Evolutionary conservation across 1,140 invertebrate genomes (phyloP).

Genomic region (Geopemphigus sp.): DNA sequence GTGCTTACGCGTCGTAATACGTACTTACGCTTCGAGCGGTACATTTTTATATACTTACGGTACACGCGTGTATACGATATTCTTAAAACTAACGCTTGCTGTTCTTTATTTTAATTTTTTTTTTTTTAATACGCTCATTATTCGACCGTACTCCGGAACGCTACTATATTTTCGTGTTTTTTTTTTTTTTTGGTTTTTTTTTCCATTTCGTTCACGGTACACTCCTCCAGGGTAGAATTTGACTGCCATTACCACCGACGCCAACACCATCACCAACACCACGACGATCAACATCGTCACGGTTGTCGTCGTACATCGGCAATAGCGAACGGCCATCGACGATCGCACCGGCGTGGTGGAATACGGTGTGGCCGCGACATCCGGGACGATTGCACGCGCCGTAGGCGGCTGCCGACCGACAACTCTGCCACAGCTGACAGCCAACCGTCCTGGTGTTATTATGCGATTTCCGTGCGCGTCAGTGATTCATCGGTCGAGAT

Average conservation of each 20-base stretch:
- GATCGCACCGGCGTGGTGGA: no score
- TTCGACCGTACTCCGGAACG: no score
- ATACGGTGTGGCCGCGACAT: conserved; percentile 3
- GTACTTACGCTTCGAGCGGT: no score
- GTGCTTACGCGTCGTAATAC: no score
- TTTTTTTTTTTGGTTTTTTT: neutral
- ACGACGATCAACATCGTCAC: no score
- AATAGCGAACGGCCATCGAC: no score
- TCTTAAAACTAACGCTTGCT: conserved; percentile 26
- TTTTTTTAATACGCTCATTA: no score
- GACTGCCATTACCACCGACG: neutral
- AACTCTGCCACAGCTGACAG: neutral
- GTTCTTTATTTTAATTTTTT: neutral
- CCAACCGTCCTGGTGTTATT: conserved; percentile 21
- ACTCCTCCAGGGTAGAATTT: conserved; percentile 35
- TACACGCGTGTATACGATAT: neutral
- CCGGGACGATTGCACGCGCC: neutral
- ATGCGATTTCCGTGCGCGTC: conserved; percentile 35
- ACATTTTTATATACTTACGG: no score
- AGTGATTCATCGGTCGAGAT: conserved; percentile 47
- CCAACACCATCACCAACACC: no score
- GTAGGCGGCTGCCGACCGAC: neutral
- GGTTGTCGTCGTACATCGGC: no score
- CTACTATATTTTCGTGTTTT: conserved; percentile 17
- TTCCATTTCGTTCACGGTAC: conserved; percentile 16